A percentile compares a stretch with the other conserved stretches of the same genome.
These are phyloP conservation scores for Heliconius hewitsoni DNA, from an alignment of 1,140 invertebrate genomes.

Conservation along the genomic window DNA sequence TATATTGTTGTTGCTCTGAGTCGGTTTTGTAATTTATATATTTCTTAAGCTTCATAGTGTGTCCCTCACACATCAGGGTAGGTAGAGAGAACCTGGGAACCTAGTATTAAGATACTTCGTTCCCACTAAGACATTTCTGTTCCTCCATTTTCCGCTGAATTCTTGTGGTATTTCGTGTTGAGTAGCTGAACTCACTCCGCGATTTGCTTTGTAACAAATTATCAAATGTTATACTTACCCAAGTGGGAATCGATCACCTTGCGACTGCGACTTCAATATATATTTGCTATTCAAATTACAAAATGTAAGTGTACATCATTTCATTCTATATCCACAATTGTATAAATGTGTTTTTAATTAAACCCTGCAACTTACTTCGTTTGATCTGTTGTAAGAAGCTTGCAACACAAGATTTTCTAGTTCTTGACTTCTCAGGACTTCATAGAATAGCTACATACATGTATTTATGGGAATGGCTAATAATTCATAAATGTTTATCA, in stretches of 20 bases:
- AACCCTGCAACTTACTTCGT: background rate
- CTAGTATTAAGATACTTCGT: too few species aligned
- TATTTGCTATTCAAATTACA: too few species aligned
- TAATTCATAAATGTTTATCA: background rate
- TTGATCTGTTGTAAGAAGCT: background rate
- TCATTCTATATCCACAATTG: background rate
- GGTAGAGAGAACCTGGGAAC: too few species aligned
- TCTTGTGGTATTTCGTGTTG: too few species aligned
- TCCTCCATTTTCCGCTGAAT: too few species aligned
- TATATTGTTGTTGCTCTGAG: background rate
- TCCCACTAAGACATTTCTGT: too few species aligned
- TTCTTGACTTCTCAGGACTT: conserved; percentile 18
- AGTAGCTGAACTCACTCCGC: too few species aligned
- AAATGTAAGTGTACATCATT: background rate
- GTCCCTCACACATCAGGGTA: too few species aligned
- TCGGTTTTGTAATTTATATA: background rate
- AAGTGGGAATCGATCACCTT: too few species aligned
- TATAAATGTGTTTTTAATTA: background rate
- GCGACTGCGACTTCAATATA: too few species aligned
- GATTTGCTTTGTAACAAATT: too few species aligned
- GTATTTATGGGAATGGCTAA: conserved; percentile 1
- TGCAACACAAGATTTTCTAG: conserved; percentile 25
- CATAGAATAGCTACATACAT: background rate
- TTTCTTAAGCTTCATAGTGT: background rate
- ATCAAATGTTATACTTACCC: too few species aligned